These are phyloP conservation scores for Myotis myotis DNA, from an alignment of 2,797 vertebrate genomes.

Conservation along the genomic window DNA sequence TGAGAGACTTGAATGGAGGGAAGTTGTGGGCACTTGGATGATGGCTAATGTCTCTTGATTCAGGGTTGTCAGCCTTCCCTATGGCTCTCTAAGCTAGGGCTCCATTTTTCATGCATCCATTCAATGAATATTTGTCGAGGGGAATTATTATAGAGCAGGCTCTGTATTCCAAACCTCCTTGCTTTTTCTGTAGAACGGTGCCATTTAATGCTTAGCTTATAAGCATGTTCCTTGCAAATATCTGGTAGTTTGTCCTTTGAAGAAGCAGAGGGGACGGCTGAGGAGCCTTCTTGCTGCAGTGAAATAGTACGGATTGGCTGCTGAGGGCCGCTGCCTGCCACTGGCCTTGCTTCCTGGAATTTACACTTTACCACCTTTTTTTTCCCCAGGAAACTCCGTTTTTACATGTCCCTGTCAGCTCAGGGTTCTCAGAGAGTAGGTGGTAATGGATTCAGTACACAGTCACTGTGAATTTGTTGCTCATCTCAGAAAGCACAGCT, in stretches of 20 bases:
- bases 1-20: neutral
- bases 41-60: neutral
- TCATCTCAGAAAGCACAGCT: neutral
- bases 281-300: neutral
- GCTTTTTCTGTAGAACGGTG: neutral
- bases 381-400: neutral
- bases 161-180: neutral
- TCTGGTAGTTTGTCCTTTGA: neutral
- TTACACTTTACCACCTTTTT: neutral
- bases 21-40: neutral
- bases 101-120: neutral
- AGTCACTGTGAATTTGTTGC: neutral
- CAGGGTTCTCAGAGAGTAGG: neutral
- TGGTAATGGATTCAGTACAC: neutral
- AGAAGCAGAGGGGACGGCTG: neutral
- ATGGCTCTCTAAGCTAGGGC: neutral
- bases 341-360: neutral
- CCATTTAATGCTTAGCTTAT: neutral
- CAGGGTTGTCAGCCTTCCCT: neutral
- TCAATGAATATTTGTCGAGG: neutral
- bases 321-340: neutral
- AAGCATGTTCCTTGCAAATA: neutral
- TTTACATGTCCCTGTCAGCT: neutral
- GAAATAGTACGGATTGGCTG: neutral
- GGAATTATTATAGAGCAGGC: neutral